phyloP scores from a whole-genome alignment of 1,140 invertebrate genomes.

The Portunus trituberculatus region DNA sequence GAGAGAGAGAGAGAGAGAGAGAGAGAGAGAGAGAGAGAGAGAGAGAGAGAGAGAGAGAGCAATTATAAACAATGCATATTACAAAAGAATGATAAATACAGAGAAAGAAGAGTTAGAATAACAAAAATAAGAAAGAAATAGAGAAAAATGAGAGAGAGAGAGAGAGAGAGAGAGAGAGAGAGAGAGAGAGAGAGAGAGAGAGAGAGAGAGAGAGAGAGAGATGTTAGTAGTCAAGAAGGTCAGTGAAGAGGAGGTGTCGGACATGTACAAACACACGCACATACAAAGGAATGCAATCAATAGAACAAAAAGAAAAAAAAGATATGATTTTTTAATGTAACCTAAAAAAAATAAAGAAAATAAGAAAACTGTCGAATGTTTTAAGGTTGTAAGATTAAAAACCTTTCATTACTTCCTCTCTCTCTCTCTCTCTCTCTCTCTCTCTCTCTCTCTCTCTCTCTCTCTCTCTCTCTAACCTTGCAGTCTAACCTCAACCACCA shows the following conservation, averaged over 20 bases:
- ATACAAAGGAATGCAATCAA: not conserved
- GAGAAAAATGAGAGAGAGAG: not conserved
- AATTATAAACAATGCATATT: too few relatives aligned
- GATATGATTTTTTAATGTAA: not conserved
- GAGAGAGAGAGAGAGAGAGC: not conserved
- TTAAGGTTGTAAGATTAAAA: too few relatives aligned
- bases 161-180: not conserved
- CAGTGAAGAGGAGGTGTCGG: too few relatives aligned
- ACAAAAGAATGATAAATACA: too few relatives aligned
- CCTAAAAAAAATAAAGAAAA: not conserved
- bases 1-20: conserved; percentile 5
- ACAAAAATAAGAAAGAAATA: not conserved
- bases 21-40: conserved; percentile 6
- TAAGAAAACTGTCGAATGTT: too few relatives aligned
- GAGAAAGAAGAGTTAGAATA: not conserved
- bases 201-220: not conserved
- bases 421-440: too few relatives aligned
- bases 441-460: too few relatives aligned
- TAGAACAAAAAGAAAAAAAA: not conserved
- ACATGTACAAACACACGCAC: too few relatives aligned
- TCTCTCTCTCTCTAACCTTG: not conserved
- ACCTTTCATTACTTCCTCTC: too few relatives aligned
- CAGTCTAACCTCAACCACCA: too few relatives aligned
- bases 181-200: conserved; percentile 18
- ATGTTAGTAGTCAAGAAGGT: not conserved